phyloP scores from a whole-genome alignment of 2,113 vertebrate genomes.

The Catharus bicknelli region DNA sequence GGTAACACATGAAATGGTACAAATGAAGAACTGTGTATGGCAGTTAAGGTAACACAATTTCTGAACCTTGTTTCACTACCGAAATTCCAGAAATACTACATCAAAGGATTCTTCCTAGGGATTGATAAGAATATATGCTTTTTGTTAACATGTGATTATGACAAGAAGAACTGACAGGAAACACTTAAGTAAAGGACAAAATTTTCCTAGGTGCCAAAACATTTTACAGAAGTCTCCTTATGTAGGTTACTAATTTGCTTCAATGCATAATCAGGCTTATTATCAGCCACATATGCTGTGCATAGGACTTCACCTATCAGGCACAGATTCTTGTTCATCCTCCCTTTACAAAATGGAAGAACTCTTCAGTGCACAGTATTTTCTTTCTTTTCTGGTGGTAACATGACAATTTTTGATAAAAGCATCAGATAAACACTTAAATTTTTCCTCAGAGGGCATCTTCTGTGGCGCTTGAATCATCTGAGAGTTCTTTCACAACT shows the following conservation, averaged over 20 bases:
- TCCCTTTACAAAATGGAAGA: not conserved
- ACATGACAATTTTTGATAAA: not conserved
- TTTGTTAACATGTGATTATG: not conserved
- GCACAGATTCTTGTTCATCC: not conserved
- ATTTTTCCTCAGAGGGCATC: not conserved
- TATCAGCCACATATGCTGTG: not conserved
- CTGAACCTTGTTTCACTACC: not conserved
- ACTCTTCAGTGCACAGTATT: not conserved
- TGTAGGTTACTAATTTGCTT: not conserved
- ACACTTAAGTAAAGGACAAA: not conserved
- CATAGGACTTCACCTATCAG: not conserved
- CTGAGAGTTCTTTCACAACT: not conserved
- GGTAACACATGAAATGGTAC: rapidly evolving
- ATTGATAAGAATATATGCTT: not conserved
- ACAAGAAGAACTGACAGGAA: not conserved
- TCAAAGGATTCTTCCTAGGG: not conserved
- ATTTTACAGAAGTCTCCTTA: not conserved
- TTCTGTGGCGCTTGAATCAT: not conserved
- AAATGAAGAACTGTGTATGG: not conserved
- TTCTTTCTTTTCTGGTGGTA: not conserved
- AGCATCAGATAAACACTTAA: not conserved
- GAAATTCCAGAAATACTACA: not conserved
- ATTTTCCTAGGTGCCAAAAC: not conserved
- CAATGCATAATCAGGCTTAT: not conserved
- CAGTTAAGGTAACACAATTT: not conserved